Conservation (phyloP, 1,140 invertebrate genomes). For the Venustaconcha ellipsiformis region DNA sequence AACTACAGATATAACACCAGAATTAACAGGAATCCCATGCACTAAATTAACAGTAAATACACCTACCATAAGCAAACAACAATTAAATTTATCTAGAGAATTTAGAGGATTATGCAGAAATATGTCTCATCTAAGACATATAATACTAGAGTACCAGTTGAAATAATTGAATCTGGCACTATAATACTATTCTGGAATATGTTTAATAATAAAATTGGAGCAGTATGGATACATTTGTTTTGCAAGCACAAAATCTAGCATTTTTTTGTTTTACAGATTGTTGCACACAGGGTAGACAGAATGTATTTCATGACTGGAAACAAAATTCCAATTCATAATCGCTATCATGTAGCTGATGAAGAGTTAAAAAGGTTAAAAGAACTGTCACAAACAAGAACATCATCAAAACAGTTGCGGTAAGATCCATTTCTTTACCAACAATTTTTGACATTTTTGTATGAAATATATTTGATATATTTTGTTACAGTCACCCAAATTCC, state of each 20-base stretch:
- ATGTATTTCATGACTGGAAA: constrained; percentile 35
- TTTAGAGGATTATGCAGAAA: not conserved
- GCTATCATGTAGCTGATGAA: constrained; percentile 24
- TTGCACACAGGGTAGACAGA: constrained; percentile 29
- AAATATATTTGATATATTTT: no score
- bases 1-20: no score
- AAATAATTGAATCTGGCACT: not conserved
- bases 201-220: not conserved
- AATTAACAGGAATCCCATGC: no score
- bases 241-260: not conserved
- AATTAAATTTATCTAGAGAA: not conserved
- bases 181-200: not conserved
- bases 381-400: constrained; percentile 10
- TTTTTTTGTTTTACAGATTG: constrained; percentile 20
- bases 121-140: not conserved
- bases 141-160: not conserved
- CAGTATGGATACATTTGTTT: not conserved
- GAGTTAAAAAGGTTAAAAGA: constrained; percentile 20
- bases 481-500: no score
- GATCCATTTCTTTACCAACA: not conserved
- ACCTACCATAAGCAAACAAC: no score
- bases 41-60: no score
- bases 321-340: constrained; percentile 20
- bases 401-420: constrained; percentile 16
- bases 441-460: no score